Conservation (phyloP, 2,888 invertebrate species). For the Lamproptera curius region DNA sequence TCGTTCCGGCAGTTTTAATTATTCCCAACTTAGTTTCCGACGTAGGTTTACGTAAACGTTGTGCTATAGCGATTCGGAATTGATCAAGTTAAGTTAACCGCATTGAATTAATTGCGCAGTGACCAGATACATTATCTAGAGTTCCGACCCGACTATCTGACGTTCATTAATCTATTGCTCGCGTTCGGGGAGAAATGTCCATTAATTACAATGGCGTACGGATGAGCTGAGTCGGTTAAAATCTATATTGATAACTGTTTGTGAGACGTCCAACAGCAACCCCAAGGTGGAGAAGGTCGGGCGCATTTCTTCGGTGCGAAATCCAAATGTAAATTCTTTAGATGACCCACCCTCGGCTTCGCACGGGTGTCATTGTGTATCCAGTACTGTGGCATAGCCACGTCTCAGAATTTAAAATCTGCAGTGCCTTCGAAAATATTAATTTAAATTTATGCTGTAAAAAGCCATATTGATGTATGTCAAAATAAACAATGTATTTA, state of each 20-base stretch:
- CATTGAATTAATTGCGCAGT: constrained; percentile 62
- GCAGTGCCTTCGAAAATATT: too few relatives aligned
- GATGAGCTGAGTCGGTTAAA: constrained; percentile 14
- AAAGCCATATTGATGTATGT: too few relatives aligned
- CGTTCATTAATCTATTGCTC: constrained; percentile 70
- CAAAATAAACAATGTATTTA: too few relatives aligned
- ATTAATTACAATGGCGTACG: constrained; percentile 62
- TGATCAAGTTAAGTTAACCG: constrained; percentile 70
- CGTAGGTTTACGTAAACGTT: constrained; percentile 26
- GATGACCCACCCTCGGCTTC: not conserved
- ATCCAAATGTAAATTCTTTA: not conserved
- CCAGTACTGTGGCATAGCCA: too few relatives aligned
- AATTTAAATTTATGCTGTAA: too few relatives aligned
- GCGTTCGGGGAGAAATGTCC: constrained; percentile 52
- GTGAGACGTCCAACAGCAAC: constrained; percentile 22
- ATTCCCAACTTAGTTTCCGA: constrained; percentile 32
- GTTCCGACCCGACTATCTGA: constrained; percentile 61
- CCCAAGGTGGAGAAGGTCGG: not conserved
- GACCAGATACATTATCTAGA: constrained; percentile 72
- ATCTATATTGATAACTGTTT: constrained; percentile 46
- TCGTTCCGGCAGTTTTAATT: constrained; percentile 29
- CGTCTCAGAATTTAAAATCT: too few relatives aligned
- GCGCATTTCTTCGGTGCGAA: not conserved
- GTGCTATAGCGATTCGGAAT: constrained; percentile 45
- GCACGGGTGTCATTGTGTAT: not conserved